These are phyloP conservation scores for Xyrauchen texanus DNA, from an alignment of 2,113 vertebrate species.

Conservation along the genomic window DNA sequence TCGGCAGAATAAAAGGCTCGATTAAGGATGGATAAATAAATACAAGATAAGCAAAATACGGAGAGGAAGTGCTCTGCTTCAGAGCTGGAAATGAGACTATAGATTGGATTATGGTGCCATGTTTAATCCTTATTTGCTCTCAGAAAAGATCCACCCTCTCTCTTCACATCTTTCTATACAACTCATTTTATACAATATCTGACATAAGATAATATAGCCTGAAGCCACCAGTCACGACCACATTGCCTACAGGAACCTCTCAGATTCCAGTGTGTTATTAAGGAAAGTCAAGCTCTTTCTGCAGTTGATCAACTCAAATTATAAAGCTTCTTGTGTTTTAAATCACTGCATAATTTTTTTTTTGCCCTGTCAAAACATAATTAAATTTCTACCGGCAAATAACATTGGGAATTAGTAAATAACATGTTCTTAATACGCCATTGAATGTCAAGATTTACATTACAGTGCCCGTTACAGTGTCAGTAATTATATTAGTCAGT, in stretches of 20 bases:
- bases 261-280: neutral
- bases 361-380: conserved; percentile 2
- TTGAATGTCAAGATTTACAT: neutral
- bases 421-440: neutral
- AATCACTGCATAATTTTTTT: neutral
- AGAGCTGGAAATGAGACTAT: conserved; percentile 68
- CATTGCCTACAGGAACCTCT: neutral
- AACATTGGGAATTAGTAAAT: neutral
- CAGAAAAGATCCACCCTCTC: conserved; percentile 54
- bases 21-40: conserved; percentile 19
- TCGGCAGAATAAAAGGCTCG: neutral
- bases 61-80: conserved; percentile 58
- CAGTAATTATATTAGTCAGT: neutral
- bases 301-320: neutral
- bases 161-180: conserved; percentile 60
- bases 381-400: neutral
- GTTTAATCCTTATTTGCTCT: conserved; percentile 70
- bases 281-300: neutral
- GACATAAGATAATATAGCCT: conserved; percentile 68
- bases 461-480: neutral
- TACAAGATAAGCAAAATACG: conserved; percentile 54
- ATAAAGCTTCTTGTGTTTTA: neutral
- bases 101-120: conserved; percentile 76
- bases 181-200: conserved; percentile 69
- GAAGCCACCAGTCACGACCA: conserved; percentile 23